A percentile compares a stretch with the other conserved stretches of the same genome.
Conservation (phyloP, 2,888 invertebrate genomes). For the Ctena decussata region DNA sequence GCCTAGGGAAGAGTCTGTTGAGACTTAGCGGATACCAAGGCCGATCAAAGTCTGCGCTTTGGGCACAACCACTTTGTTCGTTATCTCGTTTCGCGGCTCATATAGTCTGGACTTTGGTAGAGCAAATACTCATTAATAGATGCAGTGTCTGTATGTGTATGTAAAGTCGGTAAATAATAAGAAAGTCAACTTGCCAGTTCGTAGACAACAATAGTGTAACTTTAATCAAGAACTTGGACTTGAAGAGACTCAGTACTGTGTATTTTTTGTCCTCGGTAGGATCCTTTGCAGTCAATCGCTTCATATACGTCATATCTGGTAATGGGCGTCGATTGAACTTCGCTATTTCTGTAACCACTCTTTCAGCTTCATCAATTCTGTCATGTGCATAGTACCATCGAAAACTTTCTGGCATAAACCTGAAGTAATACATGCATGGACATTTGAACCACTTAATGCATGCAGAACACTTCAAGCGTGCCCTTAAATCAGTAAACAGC, state of each 20-base stretch:
- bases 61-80: too few relatives aligned
- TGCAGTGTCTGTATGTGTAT: too few relatives aligned
- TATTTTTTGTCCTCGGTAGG: constrained; percentile 42
- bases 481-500: too few relatives aligned
- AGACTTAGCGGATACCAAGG: too few relatives aligned
- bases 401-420: constrained; percentile 67
- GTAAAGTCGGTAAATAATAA: too few relatives aligned
- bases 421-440: constrained; percentile 3
- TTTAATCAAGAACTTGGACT: constrained; percentile 16
- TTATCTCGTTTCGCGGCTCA: too few relatives aligned
- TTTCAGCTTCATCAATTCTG: constrained; percentile 48
- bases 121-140: too few relatives aligned
- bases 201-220: constrained; percentile 33
- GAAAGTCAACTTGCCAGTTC: constrained; percentile 43
- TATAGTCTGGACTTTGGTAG: too few relatives aligned
- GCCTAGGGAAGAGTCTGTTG: too few relatives aligned
- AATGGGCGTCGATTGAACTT: constrained; percentile 45
- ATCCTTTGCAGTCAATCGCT: neutral
- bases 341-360: constrained; percentile 46
- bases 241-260: constrained; percentile 42
- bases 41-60: too few relatives aligned
- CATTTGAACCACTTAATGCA: too few relatives aligned
- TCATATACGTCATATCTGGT: constrained; percentile 37
- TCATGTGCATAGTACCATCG: constrained; percentile 60
- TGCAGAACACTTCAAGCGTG: too few relatives aligned